Conservation (phyloP, 2,113 vertebrate genomes). For the Oncorhynchus mykiss region DNA sequence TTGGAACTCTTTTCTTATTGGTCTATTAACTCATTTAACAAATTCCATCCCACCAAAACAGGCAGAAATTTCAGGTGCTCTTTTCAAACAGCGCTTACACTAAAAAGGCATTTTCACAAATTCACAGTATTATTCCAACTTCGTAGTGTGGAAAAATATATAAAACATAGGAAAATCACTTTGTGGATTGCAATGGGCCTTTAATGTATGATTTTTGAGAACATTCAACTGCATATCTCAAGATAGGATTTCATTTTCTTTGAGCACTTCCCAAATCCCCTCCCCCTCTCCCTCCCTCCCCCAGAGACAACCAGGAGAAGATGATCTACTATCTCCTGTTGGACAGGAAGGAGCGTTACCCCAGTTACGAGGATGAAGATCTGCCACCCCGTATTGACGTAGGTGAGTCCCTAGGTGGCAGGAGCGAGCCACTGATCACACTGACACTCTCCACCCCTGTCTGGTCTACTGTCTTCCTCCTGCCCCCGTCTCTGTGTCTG, state of each 20-base stretch:
- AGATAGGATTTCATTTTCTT: not conserved
- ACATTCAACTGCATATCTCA: too few relatives aligned
- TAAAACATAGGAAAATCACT: too few relatives aligned
- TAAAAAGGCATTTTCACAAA: too few relatives aligned
- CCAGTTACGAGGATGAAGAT: constrained; percentile 92
- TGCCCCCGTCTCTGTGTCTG: not conserved
- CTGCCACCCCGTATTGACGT: constrained; percentile 86
- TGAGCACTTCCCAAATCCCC: not conserved
- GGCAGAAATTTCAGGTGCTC: too few relatives aligned
- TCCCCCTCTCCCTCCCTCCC: not conserved
- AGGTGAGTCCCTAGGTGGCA: constrained; percentile 74
- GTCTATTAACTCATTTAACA: too few relatives aligned
- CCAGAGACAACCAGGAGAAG: constrained; percentile 91
- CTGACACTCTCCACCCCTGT: not conserved
- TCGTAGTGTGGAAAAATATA: too few relatives aligned
- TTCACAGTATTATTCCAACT: too few relatives aligned
- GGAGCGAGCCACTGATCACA: constrained; percentile 34
- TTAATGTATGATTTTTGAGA: not conserved
- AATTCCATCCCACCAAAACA: too few relatives aligned
- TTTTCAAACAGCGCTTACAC: too few relatives aligned
- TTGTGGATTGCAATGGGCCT: too few relatives aligned
- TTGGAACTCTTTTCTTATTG: too few relatives aligned
- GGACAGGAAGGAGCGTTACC: constrained; percentile 91
- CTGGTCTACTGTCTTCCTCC: not conserved
- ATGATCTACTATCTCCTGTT: constrained; percentile 93